Evolutionary conservation across 2,113 vertebrate genomes (phyloP).

Genomic region (Okapia johnstoni): DNA sequence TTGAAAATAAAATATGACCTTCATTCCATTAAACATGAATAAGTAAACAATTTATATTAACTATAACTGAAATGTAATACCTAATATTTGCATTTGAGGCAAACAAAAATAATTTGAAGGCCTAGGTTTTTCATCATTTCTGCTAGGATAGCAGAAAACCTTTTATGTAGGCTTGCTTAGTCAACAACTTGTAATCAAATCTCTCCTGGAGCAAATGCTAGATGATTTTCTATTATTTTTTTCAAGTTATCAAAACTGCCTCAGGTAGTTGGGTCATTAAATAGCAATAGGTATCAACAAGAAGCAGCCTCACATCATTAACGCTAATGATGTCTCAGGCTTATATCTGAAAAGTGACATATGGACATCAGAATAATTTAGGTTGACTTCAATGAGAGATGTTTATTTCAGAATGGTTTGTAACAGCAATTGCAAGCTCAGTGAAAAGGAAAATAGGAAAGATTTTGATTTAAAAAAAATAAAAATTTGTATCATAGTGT

Average conservation of each 20-base stretch:
- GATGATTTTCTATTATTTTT: slow-evolving; percentile 13
- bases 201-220: slow-evolving; percentile 17
- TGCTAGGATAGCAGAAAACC: background rate
- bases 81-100: background rate
- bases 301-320: slow-evolving; percentile 43
- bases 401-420: background rate
- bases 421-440: background rate
- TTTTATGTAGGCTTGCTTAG: slow-evolving; percentile 27
- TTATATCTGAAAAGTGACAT: slow-evolving; percentile 36
- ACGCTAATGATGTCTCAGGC: slow-evolving; percentile 37
- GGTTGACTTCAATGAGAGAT: background rate
- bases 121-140: background rate
- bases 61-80: background rate
- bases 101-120: slow-evolving; percentile 18
- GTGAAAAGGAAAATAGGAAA: background rate
- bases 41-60: background rate
- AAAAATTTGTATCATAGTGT: background rate
- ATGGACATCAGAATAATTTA: slow-evolving; percentile 50
- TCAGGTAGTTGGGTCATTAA: slow-evolving; percentile 50
- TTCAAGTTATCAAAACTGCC: slow-evolving; percentile 37
- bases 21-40: background rate
- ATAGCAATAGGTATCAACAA: slow-evolving; percentile 46
- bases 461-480: background rate
- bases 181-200: slow-evolving; percentile 48
- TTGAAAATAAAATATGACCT: background rate